Base-by-base conservation (phyloP, 2,888 invertebrate species). In the Phymatocera aterrima region DNA sequence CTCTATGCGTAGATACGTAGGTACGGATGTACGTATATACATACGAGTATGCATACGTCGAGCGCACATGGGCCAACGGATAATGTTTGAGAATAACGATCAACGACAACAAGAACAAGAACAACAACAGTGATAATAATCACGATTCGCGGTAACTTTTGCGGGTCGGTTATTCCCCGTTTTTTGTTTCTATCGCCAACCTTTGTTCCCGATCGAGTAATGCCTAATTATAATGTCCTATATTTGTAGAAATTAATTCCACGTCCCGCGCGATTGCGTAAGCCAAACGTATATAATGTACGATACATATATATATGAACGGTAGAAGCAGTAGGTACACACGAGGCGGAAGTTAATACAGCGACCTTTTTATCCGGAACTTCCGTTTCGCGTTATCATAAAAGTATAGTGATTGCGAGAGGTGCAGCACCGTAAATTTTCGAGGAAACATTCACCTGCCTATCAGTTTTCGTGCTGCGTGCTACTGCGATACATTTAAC, bases 291-390 rank as follows among this genome's bases (percentile, higher is more conserved):
- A n/a, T n/a, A n/a, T n/a, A n/a, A n/a, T n/a, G n/a, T n/a, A n/a
- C n/a, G n/a, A n/a, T n/a, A n/a, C n/a, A n/a, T n/a, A n/a, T n/a
- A n/a, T n/a, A n/a, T n/a, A 51, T 18, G 10, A 51, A 18, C 51
- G 24, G 40, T 3, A 40, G 40, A 1, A 40, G 12, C 28, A 28
- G 57, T 28, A 57, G 24, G 12, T 24, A 15, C 24, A 28, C 57
- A 28, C 21, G 28, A 57, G 57, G 28, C 57, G 57, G 57, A 57
- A 57, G 57, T 28, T 57, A 57, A 57, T 28, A 28, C 57, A 28
- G 57, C 57, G 57, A 57, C 57, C 28, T 28, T 57, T 57, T 57
- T 54, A 57, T 57, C 57, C 28, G 57, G 28, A 57, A 57, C 57
- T 57, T 57, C 57, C 57, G 57, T 57, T 57, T 28, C 10, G 21